Conservation (phyloP, 92 coral and sea anemone species). For the Plumapathes pennacea region DNA sequence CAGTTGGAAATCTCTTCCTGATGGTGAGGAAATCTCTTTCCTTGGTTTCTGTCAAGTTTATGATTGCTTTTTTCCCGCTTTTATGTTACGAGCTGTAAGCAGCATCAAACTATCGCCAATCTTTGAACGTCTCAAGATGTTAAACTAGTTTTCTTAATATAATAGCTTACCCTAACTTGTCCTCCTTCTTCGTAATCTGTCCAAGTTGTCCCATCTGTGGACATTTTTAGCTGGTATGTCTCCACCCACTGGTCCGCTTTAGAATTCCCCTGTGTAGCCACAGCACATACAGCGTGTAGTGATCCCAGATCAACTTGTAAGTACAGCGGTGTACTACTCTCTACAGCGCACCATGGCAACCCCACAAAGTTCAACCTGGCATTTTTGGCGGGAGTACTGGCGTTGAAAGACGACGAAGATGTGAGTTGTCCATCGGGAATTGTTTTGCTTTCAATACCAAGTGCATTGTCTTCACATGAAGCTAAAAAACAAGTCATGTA, state of each 20-base stretch:
- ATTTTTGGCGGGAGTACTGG: not conserved
- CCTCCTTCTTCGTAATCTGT: slow-evolving; percentile 12
- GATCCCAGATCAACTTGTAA: slow-evolving; percentile 25
- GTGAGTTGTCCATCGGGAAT: slow-evolving; percentile 1
- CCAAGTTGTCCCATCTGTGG: slow-evolving; percentile 31
- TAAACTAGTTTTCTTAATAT: no score
- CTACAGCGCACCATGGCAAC: slow-evolving; percentile 18
- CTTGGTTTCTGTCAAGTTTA: no score
- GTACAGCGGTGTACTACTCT: slow-evolving; percentile 12
- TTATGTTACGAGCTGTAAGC: no score
- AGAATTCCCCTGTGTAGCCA: slow-evolving; percentile 29
- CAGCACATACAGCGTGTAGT: slow-evolving; percentile 28
- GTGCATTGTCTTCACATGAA: slow-evolving; percentile 1
- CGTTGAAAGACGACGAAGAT: slow-evolving; percentile 7
- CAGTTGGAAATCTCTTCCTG: no score
- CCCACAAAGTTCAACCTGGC: slow-evolving; percentile 10
- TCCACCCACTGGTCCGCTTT: slow-evolving; percentile 42
- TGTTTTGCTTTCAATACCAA: slow-evolving; percentile 11
- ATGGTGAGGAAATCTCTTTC: no score
- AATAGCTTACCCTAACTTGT: slow-evolving; percentile 23
- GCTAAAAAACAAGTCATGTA: no score
- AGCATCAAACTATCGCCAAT: no score
- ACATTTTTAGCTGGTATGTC: slow-evolving; percentile 24
- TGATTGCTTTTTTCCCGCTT: no score
- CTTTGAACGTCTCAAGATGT: no score